Base-by-base conservation (phyloP, 2,113 vertebrate genomes). In the Malurus elegans region DNA sequence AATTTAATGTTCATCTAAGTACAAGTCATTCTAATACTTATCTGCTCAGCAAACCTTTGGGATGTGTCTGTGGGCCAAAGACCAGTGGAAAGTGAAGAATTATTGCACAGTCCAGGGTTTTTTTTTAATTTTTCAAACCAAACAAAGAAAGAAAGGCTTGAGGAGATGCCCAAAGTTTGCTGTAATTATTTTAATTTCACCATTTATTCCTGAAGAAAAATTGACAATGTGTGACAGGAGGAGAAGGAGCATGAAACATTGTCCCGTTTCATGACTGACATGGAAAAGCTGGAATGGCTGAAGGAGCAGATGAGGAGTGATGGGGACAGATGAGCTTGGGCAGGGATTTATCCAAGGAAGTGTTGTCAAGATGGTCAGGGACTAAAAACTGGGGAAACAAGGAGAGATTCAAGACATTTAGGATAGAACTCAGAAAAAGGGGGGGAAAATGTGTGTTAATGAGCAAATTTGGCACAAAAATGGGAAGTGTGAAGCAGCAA, bases 1-100 rank as follows among this genome's bases (percentile, higher is more conserved):
- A 98, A 98, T 98, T 97, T 97, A 97, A 97, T 97, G 79, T 97
- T 98, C 91, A 96, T 98, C 97, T 97, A 92, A 88, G 88, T 97
- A 96, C 84, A 89, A 97, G 95, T 95, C 73, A 92, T 88, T 97
- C 81, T 93, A 95, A 95, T 92, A 73, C 81, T 96, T 92, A 94
- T 95, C 92, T 91, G 94, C 95, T 97, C 95, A 91, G 94, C 93
- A 97, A 95, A 78, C 73, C 81, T 91, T 74, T 76, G 83, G 92
- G 94, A 97, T 67, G 50, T 88, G 79, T 50, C 72, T 96, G 91
- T 96, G 95, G 96, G 92, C 91, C 86, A 90, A 85, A 62, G 44
- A 58, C 31, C 29, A 24, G 69, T 51, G 76, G 53, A 83, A 93
- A 86, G 72, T 67, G 53, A 82, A 94, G 48, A 47, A 73, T 78